phyloP scores from a whole-genome alignment of 92 coral and sea anemone species.

The Epizoanthus ramosus region DNA sequence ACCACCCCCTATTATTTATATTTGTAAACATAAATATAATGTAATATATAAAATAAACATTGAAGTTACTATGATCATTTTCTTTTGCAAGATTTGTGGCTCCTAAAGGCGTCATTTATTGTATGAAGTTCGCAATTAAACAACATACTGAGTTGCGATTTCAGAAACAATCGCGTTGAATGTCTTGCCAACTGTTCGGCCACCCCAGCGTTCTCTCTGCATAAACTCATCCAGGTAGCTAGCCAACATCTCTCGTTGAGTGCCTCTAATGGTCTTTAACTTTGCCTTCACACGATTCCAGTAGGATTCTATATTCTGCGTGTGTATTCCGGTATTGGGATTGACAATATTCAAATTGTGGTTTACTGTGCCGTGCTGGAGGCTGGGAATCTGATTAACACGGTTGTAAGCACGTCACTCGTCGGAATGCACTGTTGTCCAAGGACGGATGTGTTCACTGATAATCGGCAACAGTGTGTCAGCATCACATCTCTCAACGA shows the following conservation, averaged over 20 bases:
- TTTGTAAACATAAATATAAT: too few species aligned
- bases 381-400: background rate
- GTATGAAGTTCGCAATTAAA: too few species aligned
- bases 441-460: background rate
- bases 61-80: too few species aligned
- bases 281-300: background rate
- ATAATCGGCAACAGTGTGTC: background rate
- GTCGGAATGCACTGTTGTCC: background rate
- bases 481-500: background rate
- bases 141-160: background rate
- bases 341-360: background rate
- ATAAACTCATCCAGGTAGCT: background rate
- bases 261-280: background rate
- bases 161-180: background rate
- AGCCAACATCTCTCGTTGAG: background rate
- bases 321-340: background rate
- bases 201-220: background rate
- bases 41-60: too few species aligned
- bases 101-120: too few species aligned
- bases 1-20: too few species aligned
- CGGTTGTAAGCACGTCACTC: background rate
- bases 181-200: background rate
- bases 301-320: background rate
- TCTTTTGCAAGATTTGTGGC: too few species aligned
- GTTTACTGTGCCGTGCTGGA: background rate